Evolutionary conservation across 2,888 invertebrate genomes (phyloP), one percentile per base, ranked within the genome.

Genomic region (Drosophila incognita): DNA sequence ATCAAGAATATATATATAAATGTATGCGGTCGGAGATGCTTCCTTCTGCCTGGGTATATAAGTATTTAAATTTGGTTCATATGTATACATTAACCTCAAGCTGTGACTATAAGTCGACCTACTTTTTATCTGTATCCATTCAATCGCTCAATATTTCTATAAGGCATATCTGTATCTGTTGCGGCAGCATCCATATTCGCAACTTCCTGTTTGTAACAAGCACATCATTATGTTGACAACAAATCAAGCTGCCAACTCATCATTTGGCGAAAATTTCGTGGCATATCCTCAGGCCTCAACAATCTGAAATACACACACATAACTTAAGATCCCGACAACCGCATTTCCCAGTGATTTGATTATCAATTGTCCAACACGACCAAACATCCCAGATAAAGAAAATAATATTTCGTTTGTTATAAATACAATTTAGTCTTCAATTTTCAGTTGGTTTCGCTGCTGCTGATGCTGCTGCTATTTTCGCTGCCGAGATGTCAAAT

Each of bases 401-500:
- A 31, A 59, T 51, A 63, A 74, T 70, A 77, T 59, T 65, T 75
- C 64, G 52, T 49, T 82, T 69, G 68, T 63, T 65, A 75, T 81
- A 83, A 87, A 85, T 78, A 88, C 82, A 83, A 83, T 88, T 85
- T 82, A 63, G 66, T 67, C 65, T 82, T 57, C 72, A 74, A 78
- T 83, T 81, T 79, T 79, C 88, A 74, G 83, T 87, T 80, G 79
- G 57, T 69, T 68, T 67, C 54, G 65, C 67, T 68, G 53, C 59
- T 31, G 54, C 64, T 52, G 52, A 62, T 54, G 49, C 63, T 36
- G 59, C 46, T 46, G 59, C 61, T 54, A 49, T 59, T 58, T 49
- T 38, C 27, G 60, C 53, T 54, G 54, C 56, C 40, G 36, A 51
- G 69, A 79, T 87, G 86, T 83, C 85, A 80, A 83, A 80, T 83